Base-by-base conservation (phyloP, 2,888 invertebrate species). In the Hyposoter didymator region DNA sequence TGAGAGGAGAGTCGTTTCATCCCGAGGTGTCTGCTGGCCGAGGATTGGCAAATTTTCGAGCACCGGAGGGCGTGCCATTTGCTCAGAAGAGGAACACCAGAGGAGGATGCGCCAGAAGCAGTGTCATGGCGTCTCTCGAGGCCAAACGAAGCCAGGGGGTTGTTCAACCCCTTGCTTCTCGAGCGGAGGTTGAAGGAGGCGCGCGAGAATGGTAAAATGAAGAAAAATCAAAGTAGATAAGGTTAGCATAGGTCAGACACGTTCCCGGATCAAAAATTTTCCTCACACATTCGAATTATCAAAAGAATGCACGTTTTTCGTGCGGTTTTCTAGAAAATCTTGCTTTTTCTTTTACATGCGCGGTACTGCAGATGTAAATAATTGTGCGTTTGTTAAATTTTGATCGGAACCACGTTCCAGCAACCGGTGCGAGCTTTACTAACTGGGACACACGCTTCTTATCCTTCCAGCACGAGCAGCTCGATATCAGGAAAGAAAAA, bases 361-460 rank as follows among this genome's bases (percentile, higher is more conserved):
- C n/a, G n/a, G n/a, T n/a, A 14, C n/a, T 49, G n/a, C 39, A 6
- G 22, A 1, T 32, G 35, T 55, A 8, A 39, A 39, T 76, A 6
- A 43, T 67, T 39, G 28, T 39, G 28, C 17, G 17, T 14, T 52
- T 14, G 67, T 43, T 17, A 47, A 59, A 69, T 45, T 45, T 70
- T 55, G 17, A 19, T 45, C 12, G 59, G 12, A 70, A 70, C 6
- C 14, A 47, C 43, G 45, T 14, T 66, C 70, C 28, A 32, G 32
- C 59, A 59, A 55, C 35, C 52, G 62, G 62, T 87, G 86, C 87
- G 89, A 89, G 81, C 82, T 78, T 75, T 66, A 82, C 87, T 89
- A 90, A 90, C 89, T 90, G 89, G 76, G 78, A 22, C 82, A 75
- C 22, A 45, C 52, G 14, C 55, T 78, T 69, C 59, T 80, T 66